Percentiles rank a stretch among this genome's conserved stretches.
Evolutionary conservation across 2,113 vertebrate species (phyloP).

Genomic region (Oenanthe oenanthe): DNA sequence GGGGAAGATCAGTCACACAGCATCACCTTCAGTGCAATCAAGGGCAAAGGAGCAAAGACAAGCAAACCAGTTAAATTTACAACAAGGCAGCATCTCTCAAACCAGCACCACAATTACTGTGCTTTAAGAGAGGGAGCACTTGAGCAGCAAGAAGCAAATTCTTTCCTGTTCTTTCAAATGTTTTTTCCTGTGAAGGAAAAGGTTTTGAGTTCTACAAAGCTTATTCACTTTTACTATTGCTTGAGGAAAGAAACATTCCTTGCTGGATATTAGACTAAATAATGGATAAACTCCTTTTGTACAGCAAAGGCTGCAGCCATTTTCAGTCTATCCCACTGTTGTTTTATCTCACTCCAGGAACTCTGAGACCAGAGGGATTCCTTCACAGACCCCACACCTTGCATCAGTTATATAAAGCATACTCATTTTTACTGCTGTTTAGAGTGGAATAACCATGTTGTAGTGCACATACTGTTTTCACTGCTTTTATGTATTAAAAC

Average conservation of each 20-base stretch:
- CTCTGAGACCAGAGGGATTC: not conserved
- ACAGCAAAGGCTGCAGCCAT: not conserved
- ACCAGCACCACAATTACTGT: not conserved
- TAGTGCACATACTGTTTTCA: not conserved
- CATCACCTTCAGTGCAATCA: not conserved
- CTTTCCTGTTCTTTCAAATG: too few relatives aligned
- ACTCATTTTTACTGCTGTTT: not conserved
- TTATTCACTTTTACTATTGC: not conserved
- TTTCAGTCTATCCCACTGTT: not conserved
- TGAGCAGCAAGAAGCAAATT: not conserved
- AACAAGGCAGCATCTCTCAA: not conserved
- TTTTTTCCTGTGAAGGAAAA: not conserved
- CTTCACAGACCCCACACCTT: not conserved
- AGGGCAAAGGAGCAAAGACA: not conserved
- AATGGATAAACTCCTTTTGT: not conserved
- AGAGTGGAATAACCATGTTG: not conserved
- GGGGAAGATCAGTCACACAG: not conserved
- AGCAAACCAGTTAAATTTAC: not conserved
- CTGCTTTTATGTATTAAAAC: not conserved
- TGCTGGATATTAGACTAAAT: not conserved
- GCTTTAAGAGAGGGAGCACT: not conserved
- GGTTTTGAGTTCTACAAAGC: not conserved
- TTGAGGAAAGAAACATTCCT: not conserved
- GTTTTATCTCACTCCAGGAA: not conserved
- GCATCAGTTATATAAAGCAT: accelerated